Conservation (phyloP, 2,888 invertebrate genomes). For the Macrophya annulata region DNA sequence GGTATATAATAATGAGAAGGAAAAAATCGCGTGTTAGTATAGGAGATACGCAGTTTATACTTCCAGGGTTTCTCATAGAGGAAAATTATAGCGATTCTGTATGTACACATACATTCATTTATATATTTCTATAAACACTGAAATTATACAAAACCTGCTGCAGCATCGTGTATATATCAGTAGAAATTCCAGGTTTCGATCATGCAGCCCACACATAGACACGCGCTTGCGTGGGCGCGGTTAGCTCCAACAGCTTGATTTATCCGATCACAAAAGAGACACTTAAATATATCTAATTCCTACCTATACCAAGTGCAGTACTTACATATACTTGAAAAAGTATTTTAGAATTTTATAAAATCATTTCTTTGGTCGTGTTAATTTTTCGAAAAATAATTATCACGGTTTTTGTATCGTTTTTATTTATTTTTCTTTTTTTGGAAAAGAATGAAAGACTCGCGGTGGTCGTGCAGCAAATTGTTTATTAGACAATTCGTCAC, state of each 20-base stretch:
- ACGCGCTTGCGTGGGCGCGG: conserved; percentile 1
- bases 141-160: not conserved
- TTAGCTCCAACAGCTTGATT: not conserved
- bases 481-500: conserved; percentile 35
- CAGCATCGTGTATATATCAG: not conserved
- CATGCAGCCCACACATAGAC: not conserved
- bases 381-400: not conserved
- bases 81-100: not conserved
- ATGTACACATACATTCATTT: not conserved
- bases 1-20: no score
- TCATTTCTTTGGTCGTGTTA: not conserved
- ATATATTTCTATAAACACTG: no score
- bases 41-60: no score
- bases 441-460: not conserved
- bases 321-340: not conserved
- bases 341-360: not conserved
- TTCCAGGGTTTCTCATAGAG: not conserved
- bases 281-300: no score
- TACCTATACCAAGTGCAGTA: no score
- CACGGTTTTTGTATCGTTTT: not conserved
- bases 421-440: conserved; percentile 49
- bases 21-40: not conserved
- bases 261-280: not conserved
- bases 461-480: conserved; percentile 18
- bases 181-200: not conserved